phyloP scores from a whole-genome alignment of 30 jellyfish, hydroid and myxozoan genomes.

The Cassiopea xamachana region DNA sequence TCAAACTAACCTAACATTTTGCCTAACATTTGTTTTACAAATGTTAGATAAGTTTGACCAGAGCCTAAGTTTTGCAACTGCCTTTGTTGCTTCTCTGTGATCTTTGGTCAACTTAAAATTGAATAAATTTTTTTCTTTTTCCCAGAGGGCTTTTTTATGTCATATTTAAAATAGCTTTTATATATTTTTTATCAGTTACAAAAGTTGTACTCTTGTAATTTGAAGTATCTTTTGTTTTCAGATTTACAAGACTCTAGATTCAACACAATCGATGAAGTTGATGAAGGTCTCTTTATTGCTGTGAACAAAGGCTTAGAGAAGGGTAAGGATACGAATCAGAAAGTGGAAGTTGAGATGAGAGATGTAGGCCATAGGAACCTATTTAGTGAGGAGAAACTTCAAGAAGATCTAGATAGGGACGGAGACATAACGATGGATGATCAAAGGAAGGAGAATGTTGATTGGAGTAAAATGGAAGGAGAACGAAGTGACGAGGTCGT shows the following conservation, averaged over 20 bases:
- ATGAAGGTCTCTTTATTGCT: conserved; percentile 39
- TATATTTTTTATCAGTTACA: no score
- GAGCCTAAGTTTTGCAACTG: no score
- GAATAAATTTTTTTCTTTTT: no score
- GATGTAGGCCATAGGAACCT: conserved; percentile 74
- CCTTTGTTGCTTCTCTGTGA: no score
- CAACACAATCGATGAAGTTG: conserved; percentile 76
- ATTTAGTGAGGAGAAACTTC: conserved; percentile 80
- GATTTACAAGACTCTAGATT: conserved; percentile 77
- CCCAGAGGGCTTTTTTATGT: no score
- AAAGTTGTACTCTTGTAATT: neutral
- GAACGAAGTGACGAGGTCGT: conserved; percentile 2
- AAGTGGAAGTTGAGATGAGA: conserved; percentile 50
- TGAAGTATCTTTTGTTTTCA: neutral
- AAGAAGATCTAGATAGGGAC: conserved; percentile 30
- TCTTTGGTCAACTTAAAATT: no score
- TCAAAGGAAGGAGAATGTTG: conserved; percentile 14
- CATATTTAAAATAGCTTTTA: no score
- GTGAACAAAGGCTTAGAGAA: conserved; percentile 27
- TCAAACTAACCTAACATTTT: no score
- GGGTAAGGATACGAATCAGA: conserved; percentile 48
- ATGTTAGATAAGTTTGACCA: no score
- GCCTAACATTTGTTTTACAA: no score
- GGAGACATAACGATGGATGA: conserved; percentile 23
- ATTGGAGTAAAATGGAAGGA: conserved; percentile 26